Percentiles rank a stretch among this genome's conserved stretches.
Evolutionary conservation across 1,140 invertebrate genomes (phyloP).

Genomic region (Cephus cinctus): DNA sequence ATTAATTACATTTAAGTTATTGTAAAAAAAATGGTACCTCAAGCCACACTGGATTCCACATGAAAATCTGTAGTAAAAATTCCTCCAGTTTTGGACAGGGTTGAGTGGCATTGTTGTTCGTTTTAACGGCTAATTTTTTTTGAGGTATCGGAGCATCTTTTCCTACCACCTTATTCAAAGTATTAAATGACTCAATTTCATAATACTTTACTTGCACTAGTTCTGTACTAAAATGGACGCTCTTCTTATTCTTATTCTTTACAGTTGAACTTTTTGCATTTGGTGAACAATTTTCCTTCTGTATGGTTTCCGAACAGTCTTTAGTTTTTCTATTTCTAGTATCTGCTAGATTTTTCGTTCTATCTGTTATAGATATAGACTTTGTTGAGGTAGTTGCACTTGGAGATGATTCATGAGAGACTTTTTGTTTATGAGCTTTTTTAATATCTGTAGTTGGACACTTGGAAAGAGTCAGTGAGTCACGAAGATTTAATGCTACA

Average conservation of each 20-base stretch:
- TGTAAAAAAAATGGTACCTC: conserved; percentile 15
- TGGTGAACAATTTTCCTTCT: conserved; percentile 8
- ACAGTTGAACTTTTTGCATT: background rate
- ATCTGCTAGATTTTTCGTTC: no score
- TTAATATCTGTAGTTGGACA: no score
- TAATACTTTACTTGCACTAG: conserved; percentile 23
- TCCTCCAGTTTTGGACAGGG: conserved; percentile 27
- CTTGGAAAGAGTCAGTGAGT: no score
- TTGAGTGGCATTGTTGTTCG: background rate
- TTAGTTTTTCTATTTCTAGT: background rate
- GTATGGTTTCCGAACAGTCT: background rate
- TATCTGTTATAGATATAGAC: no score
- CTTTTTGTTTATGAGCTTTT: no score
- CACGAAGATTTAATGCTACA: no score
- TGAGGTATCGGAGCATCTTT: conserved; percentile 27
- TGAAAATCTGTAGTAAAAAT: conserved; percentile 32
- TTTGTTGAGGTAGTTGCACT: no score
- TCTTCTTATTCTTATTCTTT: conserved; percentile 16
- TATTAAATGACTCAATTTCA: conserved; percentile 29
- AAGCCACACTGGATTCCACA: conserved; percentile 41
- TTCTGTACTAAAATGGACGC: conserved; percentile 26
- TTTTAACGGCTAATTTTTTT: conserved; percentile 5
- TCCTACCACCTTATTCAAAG: conserved; percentile 24
- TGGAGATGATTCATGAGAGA: background rate
- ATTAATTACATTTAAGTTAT: background rate